Percentiles rank a stretch among this genome's conserved stretches.
These are phyloP conservation scores for Drosophila histrio DNA, from an alignment of 2,888 invertebrate genomes.

Conservation along the genomic window DNA sequence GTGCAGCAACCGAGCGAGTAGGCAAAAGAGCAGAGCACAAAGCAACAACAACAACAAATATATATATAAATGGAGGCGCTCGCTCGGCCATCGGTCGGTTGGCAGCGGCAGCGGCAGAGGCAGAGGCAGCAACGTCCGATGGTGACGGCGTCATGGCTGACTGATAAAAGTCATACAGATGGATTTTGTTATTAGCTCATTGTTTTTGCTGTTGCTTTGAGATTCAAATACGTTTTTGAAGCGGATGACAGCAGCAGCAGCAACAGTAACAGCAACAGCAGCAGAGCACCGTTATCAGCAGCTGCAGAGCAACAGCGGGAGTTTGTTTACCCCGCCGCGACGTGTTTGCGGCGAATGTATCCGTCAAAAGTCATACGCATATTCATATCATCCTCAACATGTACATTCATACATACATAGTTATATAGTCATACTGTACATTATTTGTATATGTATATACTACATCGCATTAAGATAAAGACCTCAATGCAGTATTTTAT, in stretches of 20 bases:
- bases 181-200: conserved; percentile 63
- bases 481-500: conserved; percentile 71
- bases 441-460: conserved; percentile 12
- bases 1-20: conserved; percentile 60
- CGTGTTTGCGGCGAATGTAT: conserved; percentile 51
- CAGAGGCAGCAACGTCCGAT: conserved; percentile 5
- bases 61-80: conserved; percentile 24
- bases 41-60: conserved; percentile 9
- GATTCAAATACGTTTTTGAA: conserved; percentile 35
- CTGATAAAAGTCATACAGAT: conserved; percentile 62
- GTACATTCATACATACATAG: conserved; percentile 1
- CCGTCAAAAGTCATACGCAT: conserved; percentile 48
- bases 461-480: conserved; percentile 55
- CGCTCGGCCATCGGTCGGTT: conserved; percentile 36
- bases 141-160: conserved; percentile 53
- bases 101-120: not conserved
- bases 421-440: not conserved
- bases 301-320: conserved; percentile 30
- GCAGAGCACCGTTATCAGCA: conserved; percentile 28
- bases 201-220: conserved; percentile 48
- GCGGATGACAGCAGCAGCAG: conserved; percentile 29
- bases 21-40: conserved; percentile 37
- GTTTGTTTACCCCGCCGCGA: conserved; percentile 61
- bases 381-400: conserved; percentile 11
- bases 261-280: conserved; percentile 31